phyloP scores from a whole-genome alignment of 2,113 vertebrate genomes.

The Pachycephala philippinensis region DNA sequence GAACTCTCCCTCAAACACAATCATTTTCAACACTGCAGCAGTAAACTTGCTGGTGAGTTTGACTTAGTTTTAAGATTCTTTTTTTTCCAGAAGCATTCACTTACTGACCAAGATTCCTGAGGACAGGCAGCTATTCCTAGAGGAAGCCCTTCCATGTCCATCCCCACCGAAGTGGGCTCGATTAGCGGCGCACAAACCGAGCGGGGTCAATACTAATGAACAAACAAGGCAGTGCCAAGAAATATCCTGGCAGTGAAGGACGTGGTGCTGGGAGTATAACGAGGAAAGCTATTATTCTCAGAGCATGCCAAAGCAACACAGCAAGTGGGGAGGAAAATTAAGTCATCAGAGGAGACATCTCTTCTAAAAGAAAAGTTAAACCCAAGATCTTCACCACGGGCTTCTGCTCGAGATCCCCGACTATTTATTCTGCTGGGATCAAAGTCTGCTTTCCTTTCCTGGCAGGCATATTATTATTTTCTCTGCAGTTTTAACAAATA shows the following conservation, averaged over 20 bases:
- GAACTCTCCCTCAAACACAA: background rate
- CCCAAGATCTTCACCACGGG: background rate
- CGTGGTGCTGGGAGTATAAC: slow-evolving; percentile 34
- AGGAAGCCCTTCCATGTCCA: background rate
- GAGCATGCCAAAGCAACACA: slow-evolving; percentile 27
- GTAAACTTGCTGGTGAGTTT: background rate
- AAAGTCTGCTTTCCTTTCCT: background rate
- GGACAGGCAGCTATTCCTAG: background rate
- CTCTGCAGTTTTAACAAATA: background rate
- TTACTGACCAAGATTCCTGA: background rate
- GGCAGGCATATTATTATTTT: background rate
- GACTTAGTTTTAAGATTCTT: background rate
- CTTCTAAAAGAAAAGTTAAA: slow-evolving; percentile 28
- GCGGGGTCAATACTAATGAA: slow-evolving; percentile 43
- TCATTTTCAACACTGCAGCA: background rate
- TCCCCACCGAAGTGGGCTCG: background rate
- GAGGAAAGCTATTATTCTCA: slow-evolving; percentile 41
- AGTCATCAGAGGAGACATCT: slow-evolving; percentile 31
- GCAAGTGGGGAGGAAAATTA: slow-evolving; percentile 12
- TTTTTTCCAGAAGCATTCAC: background rate
- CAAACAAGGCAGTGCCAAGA: slow-evolving; percentile 51
- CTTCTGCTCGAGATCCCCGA: background rate
- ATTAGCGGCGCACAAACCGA: background rate
- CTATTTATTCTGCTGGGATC: background rate
- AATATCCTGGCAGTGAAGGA: slow-evolving; percentile 40